Percentiles rank a stretch among this genome's conserved stretches.
phyloP scores from a whole-genome alignment of 1,140 invertebrate genomes.

The Eueides isabella region DNA sequence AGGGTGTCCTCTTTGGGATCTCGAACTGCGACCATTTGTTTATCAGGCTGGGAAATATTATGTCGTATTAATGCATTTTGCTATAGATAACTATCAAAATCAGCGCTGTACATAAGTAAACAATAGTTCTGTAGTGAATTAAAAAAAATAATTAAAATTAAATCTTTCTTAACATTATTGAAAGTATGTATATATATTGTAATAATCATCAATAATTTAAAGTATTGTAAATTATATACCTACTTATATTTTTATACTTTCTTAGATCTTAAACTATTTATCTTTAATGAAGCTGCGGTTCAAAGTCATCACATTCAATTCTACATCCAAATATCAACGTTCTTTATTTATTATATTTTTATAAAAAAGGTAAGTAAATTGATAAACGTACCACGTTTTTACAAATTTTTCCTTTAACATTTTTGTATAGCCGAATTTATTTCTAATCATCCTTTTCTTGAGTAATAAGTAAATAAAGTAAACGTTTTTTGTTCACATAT shows the following conservation, averaged over 20 bases:
- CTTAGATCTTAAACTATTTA: not conserved
- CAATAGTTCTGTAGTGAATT: too few species aligned
- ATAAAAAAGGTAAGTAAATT: slow-evolving; percentile 1
- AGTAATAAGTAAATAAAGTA: not conserved
- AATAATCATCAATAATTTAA: too few species aligned
- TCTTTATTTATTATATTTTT: not conserved
- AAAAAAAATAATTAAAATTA: too few species aligned
- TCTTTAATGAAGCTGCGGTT: not conserved
- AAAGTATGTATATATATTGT: too few species aligned
- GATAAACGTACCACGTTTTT: not conserved
- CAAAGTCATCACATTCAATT: not conserved
- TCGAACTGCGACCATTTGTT: too few species aligned
- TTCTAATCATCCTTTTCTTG: not conserved
- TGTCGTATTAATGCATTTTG: too few species aligned
- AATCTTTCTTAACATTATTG: too few species aligned
- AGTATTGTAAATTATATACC: too few species aligned
- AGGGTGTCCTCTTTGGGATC: too few species aligned
- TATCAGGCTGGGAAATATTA: too few species aligned
- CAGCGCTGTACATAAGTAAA: too few species aligned
- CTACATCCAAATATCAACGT: not conserved
- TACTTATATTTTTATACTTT: not conserved
- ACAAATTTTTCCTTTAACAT: not conserved
- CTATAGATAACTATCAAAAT: too few species aligned
- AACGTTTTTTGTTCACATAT: not conserved
- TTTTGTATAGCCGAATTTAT: not conserved